Percentiles rank a stretch among this genome's conserved stretches.
These are phyloP conservation scores for Dasyornis broadbenti DNA, from an alignment of 2,113 vertebrate genomes.

Conservation along the genomic window DNA sequence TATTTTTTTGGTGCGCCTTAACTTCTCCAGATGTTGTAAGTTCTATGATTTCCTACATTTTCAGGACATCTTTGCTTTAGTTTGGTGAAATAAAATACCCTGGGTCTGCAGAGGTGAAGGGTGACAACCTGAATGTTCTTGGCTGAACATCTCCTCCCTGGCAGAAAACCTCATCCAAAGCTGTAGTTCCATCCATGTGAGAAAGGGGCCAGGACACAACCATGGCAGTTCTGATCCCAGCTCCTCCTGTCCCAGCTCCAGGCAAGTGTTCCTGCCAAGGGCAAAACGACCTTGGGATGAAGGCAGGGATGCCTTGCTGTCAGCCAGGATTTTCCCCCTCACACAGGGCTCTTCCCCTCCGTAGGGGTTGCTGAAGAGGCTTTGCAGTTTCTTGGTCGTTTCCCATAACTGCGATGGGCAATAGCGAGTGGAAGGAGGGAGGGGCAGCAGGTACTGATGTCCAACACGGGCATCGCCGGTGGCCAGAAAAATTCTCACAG, in stretches of 20 bases:
- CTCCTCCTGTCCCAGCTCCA: neutral
- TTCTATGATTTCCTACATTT: slow-evolving; percentile 48
- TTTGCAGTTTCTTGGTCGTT: neutral
- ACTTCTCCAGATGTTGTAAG: slow-evolving; percentile 67
- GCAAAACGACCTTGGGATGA: neutral
- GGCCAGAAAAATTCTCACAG: neutral
- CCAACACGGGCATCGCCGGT: fast-evolving
- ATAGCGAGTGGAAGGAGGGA: neutral
- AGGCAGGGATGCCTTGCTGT: neutral
- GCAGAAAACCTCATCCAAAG: neutral
- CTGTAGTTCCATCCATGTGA: neutral
- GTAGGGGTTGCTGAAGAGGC: neutral
- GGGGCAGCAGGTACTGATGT: fast-evolving
- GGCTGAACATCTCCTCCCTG: neutral
- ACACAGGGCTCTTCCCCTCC: neutral
- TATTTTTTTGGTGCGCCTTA: neutral
- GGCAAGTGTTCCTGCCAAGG: neutral
- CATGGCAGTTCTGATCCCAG: neutral
- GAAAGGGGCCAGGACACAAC: neutral
- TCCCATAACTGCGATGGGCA: fast-evolving
- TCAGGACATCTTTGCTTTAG: slow-evolving; percentile 25
- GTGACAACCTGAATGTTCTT: neutral
- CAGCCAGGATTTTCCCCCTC: neutral
- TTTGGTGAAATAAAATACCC: slow-evolving; percentile 12
- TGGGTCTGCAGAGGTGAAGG: neutral